Percentiles rank a stretch among this genome's conserved stretches.
phyloP scores from a whole-genome alignment of 2,888 invertebrate genomes.

The Orchestes rusci region DNA sequence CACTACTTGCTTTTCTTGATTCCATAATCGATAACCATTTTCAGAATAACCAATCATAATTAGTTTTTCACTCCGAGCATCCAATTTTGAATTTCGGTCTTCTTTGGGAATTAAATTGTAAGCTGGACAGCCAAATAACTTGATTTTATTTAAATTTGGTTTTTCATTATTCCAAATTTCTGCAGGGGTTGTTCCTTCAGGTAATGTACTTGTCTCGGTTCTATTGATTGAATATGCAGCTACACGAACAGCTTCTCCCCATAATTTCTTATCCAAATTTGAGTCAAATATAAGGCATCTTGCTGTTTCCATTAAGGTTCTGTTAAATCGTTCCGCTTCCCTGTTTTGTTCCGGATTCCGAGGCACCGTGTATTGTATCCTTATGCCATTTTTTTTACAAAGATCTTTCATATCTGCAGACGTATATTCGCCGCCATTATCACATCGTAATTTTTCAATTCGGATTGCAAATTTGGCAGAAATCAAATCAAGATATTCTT shows the following conservation, averaged over 20 bases:
- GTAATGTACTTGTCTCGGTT: background rate
- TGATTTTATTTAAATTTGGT: conserved; percentile 25
- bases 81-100: background rate
- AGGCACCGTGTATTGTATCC: conserved; percentile 5
- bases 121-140: conserved; percentile 32
- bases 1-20: conserved; percentile 9
- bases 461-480: conserved; percentile 7
- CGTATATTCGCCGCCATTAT: conserved; percentile 15
- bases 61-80: background rate
- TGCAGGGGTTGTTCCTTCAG: background rate
- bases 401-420: conserved; percentile 5
- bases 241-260: conserved; percentile 22
- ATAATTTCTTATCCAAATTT: conserved; percentile 26
- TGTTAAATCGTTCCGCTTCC: conserved; percentile 11
- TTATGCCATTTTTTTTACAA: conserved; percentile 15
- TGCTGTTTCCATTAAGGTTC: conserved; percentile 18
- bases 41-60: conserved; percentile 8
- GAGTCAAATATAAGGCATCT: conserved; percentile 27
- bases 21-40: conserved; percentile 18
- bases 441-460: conserved; percentile 8
- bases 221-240: conserved; percentile 10
- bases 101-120: conserved; percentile 14
- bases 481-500: conserved; percentile 9
- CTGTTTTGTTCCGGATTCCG: conserved; percentile 15
- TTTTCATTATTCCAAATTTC: conserved; percentile 19